Evolutionary conservation across 2,113 vertebrate genomes (phyloP).

Genomic region (Aegotheles bennettii): DNA sequence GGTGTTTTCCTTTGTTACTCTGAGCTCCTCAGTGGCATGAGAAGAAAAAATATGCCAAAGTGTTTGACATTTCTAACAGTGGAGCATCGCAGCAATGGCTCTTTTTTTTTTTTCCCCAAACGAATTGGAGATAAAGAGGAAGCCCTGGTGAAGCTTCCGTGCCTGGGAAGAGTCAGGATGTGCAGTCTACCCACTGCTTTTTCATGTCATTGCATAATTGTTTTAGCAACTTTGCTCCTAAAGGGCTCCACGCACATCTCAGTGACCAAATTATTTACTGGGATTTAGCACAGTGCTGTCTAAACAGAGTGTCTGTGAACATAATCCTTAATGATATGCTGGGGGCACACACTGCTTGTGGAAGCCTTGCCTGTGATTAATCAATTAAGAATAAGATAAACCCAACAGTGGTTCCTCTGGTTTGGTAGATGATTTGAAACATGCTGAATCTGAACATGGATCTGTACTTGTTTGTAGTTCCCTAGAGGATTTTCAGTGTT

Average conservation of each 20-base stretch:
- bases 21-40: background rate
- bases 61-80: background rate
- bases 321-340: background rate
- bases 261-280: background rate
- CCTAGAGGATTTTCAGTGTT: background rate
- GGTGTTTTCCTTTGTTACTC: background rate
- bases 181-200: background rate
- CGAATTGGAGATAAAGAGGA: background rate
- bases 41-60: background rate
- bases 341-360: background rate
- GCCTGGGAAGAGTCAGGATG: background rate
- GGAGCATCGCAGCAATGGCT: background rate
- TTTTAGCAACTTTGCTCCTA: background rate
- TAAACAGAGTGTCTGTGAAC: background rate
- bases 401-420: background rate
- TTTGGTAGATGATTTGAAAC: rapidly evolving
- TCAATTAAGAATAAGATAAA: slow-evolving; percentile 1
- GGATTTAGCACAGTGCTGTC: slow-evolving; percentile 3
- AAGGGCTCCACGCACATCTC: background rate
- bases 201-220: background rate
- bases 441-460: background rate
- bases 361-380: background rate
- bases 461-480: background rate
- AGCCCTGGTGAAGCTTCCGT: background rate
- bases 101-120: background rate